These are phyloP conservation scores for Lottia gigantea DNA, from an alignment of 2,888 invertebrate genomes.

Conservation along the genomic window DNA sequence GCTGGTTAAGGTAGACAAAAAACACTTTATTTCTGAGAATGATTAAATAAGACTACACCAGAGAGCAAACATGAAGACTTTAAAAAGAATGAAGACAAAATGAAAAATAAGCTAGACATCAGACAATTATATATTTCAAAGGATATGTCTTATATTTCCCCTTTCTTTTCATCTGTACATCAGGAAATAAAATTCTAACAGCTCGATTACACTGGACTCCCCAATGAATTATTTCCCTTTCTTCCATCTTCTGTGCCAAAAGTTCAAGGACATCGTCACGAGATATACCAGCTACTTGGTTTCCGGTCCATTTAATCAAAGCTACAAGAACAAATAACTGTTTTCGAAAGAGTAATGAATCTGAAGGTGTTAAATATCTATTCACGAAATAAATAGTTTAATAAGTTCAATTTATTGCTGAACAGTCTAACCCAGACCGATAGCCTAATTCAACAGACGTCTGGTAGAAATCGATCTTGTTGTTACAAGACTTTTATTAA, in stretches of 20 bases:
- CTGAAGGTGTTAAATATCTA: too few species aligned
- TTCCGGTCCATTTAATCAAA: constrained; percentile 48
- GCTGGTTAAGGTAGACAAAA: constrained; percentile 38
- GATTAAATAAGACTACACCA: too few species aligned
- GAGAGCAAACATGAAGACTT: background rate
- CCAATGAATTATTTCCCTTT: constrained; percentile 48
- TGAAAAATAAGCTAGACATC: background rate
- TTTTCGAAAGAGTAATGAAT: too few species aligned
- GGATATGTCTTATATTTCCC: constrained; percentile 63
- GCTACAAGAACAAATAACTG: background rate
- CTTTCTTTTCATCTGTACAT: constrained; percentile 53
- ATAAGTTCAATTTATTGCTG: too few species aligned
- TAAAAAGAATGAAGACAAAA: background rate
- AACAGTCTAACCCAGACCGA: too few species aligned
- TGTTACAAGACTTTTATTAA: background rate
- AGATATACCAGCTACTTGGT: constrained; percentile 46
- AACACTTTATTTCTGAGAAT: too few species aligned
- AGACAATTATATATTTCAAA: constrained; percentile 25
- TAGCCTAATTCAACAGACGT: too few species aligned
- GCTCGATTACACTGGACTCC: constrained; percentile 58
- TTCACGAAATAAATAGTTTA: too few species aligned
- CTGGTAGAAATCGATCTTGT: background rate
- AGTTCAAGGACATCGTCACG: constrained; percentile 48
- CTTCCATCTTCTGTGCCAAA: constrained; percentile 41
- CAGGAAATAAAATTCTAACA: constrained; percentile 50